A percentile compares a stretch with the other conserved stretches of the same genome.
Conservation (phyloP, 2,113 vertebrate genomes). For the Notothenia rossii region DNA sequence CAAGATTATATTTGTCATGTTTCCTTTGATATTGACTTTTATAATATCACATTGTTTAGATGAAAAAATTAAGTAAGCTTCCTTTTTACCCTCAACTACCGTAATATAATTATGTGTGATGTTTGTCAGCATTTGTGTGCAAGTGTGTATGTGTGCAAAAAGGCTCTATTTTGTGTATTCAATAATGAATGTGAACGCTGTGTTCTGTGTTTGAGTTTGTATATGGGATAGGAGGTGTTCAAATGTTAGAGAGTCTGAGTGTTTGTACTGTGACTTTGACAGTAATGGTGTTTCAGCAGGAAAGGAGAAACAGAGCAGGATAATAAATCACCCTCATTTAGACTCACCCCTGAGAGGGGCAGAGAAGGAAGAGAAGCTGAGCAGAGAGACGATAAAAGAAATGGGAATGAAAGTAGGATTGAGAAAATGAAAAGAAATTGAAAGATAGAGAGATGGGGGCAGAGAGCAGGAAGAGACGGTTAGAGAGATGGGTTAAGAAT, state of each 20-base stretch:
- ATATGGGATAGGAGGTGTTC: constrained; percentile 20
- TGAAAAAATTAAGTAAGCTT: neutral
- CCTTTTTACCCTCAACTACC: neutral
- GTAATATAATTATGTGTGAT: neutral
- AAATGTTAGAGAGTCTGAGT: constrained; percentile 27
- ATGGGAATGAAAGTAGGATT: constrained; percentile 11
- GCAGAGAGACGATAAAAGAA: constrained; percentile 41
- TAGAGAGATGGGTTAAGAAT: neutral
- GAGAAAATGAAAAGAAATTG: constrained; percentile 13
- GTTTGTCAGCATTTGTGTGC: neutral
- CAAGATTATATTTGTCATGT: neutral
- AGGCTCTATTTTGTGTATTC: neutral
- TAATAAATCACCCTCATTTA: constrained; percentile 73
- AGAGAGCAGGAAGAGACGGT: constrained; percentile 5
- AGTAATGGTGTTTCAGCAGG: constrained; percentile 64
- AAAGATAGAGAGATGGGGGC: neutral
- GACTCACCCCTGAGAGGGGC: constrained; percentile 43
- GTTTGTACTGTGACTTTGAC: constrained; percentile 56
- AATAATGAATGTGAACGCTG: neutral
- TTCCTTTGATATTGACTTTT: neutral
- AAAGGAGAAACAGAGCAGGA: constrained; percentile 57
- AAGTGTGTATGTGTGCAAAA: neutral
- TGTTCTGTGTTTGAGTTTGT: constrained; percentile 26
- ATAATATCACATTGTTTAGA: neutral
- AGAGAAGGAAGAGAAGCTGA: constrained; percentile 20